Evolutionary conservation across 1,140 invertebrate species (phyloP), one percentile per base, ranked within the genome.

Genomic region (Drosophila simulans): DNA sequence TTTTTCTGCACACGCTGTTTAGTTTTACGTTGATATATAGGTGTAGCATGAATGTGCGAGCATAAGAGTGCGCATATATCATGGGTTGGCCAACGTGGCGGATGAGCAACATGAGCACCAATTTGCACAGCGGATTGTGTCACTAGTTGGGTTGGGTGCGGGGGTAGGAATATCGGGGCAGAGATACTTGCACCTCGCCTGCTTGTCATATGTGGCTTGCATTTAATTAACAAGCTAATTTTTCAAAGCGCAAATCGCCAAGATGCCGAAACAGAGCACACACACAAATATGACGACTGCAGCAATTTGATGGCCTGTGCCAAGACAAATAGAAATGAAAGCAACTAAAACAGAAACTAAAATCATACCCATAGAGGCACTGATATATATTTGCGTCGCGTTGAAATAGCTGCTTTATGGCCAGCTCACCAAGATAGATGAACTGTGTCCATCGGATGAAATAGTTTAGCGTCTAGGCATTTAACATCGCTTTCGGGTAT

Each of bases 161-260:
- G 10, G 8, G 35, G 17, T 10, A 17, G 17, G 35, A 25, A 8
- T 40, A 11, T 10, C 31, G 39, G 15, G 55, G 48, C n/a, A 34
- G 0, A 46, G 46, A 35, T 65, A 52, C 52, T 20, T 76, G 63
- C 74, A 66, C 73, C 48, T 39, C 46, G 34, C 8, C 77, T 27
- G 76, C 75, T 79, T 83, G 83, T 86, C 83, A 83, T 88, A 79
- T 88, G 68, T 48, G 71, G 83, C 79, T 86, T 88, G 83, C 79
- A 83, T 88, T 86, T 86, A 86, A 86, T 86, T 86, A 86, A 86
- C 83, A 86, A 86, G 83, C 83, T 86, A 86, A 86, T 86, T 86
- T 86, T 86, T 86, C 84, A 86, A 80, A 86, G 75, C 75, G 66
- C 75, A 88, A 86, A 88, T 83, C 83, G 83, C 55, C 69, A 66